Conservation (phyloP, 2,888 invertebrate genomes). For the Pherbina coryleti region DNA sequence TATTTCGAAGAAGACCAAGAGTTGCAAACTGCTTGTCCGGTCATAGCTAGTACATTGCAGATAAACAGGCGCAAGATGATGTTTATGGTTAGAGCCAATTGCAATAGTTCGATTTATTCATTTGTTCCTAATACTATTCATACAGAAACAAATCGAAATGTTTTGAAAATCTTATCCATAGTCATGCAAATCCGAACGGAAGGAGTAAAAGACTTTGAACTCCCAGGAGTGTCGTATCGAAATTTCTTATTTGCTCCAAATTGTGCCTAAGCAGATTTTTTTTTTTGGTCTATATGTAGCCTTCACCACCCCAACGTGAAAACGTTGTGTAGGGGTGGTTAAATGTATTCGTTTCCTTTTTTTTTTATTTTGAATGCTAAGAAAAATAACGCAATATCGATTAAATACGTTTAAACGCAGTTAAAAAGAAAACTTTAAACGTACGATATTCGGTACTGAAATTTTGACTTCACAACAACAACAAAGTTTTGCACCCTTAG, state of each 20-base stretch:
- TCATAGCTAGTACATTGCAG: not conserved
- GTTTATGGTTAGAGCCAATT: not conserved
- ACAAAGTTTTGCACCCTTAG: conserved; percentile 51
- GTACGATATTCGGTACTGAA: not conserved
- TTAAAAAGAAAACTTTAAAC: conserved; percentile 23
- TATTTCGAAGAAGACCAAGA: not conserved
- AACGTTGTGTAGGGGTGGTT: conserved; percentile 17
- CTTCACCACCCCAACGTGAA: not conserved
- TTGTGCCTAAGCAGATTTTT: conserved; percentile 63
- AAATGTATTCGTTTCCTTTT: conserved; percentile 29
- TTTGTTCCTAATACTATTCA: not conserved
- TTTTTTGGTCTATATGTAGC: not conserved
- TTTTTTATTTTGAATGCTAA: conserved; percentile 42
- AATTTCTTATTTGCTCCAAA: conserved; percentile 59
- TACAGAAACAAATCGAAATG: not conserved
- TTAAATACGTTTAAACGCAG: conserved; percentile 44
- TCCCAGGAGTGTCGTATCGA: conserved; percentile 64
- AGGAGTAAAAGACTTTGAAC: not conserved
- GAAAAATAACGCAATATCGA: conserved; percentile 48
- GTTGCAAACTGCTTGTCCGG: not conserved
- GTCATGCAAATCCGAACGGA: not conserved
- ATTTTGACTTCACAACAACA: conserved; percentile 21
- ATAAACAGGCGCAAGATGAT: not conserved
- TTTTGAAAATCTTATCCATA: not conserved
- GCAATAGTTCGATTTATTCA: not conserved